phyloP scores from a whole-genome alignment of 2,797 vertebrate species.

The Typhlichthys eigenmanni region DNA sequence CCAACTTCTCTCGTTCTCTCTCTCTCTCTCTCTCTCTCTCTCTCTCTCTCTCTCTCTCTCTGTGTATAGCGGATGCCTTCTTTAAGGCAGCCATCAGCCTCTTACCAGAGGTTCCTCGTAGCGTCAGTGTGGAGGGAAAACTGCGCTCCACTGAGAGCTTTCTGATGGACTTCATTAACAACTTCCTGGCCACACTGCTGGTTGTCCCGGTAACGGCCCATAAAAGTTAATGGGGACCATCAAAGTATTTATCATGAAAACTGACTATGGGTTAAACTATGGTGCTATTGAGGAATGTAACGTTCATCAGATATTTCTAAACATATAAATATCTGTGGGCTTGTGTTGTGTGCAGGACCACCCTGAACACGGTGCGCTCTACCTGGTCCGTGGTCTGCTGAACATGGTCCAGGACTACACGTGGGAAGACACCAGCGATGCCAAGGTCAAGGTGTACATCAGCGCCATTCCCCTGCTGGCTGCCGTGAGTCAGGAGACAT shows the following conservation, averaged over 20 bases:
- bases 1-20: too few relatives aligned
- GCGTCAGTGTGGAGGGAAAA: slow-evolving; percentile 91
- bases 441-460: slow-evolving; percentile 90
- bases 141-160: slow-evolving; percentile 88
- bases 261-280: too few relatives aligned
- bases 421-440: slow-evolving; percentile 93
- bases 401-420: slow-evolving; percentile 97
- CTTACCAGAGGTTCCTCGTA: slow-evolving; percentile 91
- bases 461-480: slow-evolving; percentile 89
- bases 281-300: too few relatives aligned
- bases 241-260: too few relatives aligned
- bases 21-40: too few relatives aligned
- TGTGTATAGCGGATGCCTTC: slow-evolving; percentile 88
- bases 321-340: background rate
- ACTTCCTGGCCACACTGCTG: slow-evolving; percentile 89
- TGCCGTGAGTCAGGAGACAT: slow-evolving; percentile 92
- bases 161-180: slow-evolving; percentile 93
- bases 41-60: background rate
- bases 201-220: slow-evolving; percentile 86
- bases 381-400: slow-evolving; percentile 90
- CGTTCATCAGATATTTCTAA: too few relatives aligned
- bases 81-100: slow-evolving; percentile 92
- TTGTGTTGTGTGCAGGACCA: slow-evolving; percentile 82
- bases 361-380: slow-evolving; percentile 93
- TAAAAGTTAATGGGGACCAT: background rate